Evolutionary conservation across 2,113 vertebrate genomes (phyloP).

Genomic region (Nesoenas mayeri): DNA sequence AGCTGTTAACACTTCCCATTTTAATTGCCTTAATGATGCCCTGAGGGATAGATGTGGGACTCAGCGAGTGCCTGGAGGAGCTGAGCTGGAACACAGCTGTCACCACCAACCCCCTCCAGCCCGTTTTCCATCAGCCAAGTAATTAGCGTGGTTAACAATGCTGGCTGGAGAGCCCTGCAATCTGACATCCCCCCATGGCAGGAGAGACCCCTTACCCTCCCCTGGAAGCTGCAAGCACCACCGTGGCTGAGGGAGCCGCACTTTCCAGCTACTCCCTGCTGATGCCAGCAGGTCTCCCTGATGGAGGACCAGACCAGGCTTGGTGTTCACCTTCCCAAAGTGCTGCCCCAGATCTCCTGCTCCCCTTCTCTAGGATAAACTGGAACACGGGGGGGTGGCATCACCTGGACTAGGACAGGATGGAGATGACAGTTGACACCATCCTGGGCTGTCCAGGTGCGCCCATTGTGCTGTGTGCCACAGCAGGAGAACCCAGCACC

Average conservation of each 20-base stretch:
- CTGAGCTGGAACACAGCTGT: slow-evolving; percentile 36
- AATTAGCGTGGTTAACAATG: slow-evolving; percentile 6
- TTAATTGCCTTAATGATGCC: slow-evolving; percentile 53
- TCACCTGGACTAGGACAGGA: neutral
- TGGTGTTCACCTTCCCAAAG: neutral
- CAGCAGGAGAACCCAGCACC: neutral
- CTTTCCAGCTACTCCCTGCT: neutral
- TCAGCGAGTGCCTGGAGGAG: neutral
- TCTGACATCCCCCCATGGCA: neutral
- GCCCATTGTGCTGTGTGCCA: rapidly evolving
- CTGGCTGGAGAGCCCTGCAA: neutral
- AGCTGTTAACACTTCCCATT: slow-evolving; percentile 23
- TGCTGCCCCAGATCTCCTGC: neutral
- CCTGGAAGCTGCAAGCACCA: neutral
- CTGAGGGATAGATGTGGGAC: slow-evolving; percentile 20
- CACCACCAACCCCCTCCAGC: neutral
- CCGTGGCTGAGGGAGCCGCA: rapidly evolving
- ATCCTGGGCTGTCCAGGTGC: neutral
- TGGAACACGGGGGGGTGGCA: neutral
- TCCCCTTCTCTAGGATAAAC: neutral
- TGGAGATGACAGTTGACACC: neutral
- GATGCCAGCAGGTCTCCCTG: neutral
- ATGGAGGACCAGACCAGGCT: rapidly evolving
- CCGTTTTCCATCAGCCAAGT: slow-evolving; percentile 8
- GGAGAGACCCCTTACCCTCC: neutral